phyloP scores from a whole-genome alignment of 2,888 invertebrate genomes.

The Amiota minor region DNA sequence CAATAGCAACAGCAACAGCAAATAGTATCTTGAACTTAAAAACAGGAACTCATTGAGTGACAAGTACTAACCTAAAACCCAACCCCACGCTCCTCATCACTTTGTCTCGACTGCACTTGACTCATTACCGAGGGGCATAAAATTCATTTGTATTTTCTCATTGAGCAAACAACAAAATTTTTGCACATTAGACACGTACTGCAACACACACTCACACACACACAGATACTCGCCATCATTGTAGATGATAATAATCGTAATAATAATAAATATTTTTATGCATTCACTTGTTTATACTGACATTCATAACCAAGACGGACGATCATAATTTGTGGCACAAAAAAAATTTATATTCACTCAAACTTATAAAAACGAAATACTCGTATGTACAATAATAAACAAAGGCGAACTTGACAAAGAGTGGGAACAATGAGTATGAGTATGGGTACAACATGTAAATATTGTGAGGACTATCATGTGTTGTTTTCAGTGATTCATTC shows the following conservation, averaged over 20 bases:
- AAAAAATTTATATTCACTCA: not conserved
- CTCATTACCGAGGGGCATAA: conserved; percentile 27
- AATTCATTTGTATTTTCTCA: conserved; percentile 11
- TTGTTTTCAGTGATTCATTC: conserved; percentile 4
- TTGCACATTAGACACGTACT: conserved; percentile 65
- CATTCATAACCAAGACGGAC: not conserved
- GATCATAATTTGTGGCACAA: not conserved
- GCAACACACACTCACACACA: conserved; percentile 15
- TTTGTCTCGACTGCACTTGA: conserved; percentile 2
- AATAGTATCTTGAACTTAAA: conserved; percentile 5
- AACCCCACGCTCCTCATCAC: not conserved
- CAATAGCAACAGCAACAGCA: conserved; percentile 35
- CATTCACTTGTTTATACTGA: conserved; percentile 14
- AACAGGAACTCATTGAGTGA: not conserved
- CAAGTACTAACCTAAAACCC: conserved; percentile 36
- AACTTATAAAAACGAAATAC: not conserved
- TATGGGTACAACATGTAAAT: not conserved
- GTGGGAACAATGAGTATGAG: not conserved
- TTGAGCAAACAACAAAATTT: conserved; percentile 35
- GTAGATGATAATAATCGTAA: not conserved
- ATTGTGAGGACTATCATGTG: not conserved
- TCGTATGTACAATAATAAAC: conserved; percentile 1
- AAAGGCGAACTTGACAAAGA: not conserved
- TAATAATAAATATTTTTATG: conserved; percentile 23
- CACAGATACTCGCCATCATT: conserved; percentile 36